Evolutionary conservation across 2,888 invertebrate genomes (phyloP), one percentile per base, ranked within the genome.

Genomic region (Horisme vitalbata): DNA sequence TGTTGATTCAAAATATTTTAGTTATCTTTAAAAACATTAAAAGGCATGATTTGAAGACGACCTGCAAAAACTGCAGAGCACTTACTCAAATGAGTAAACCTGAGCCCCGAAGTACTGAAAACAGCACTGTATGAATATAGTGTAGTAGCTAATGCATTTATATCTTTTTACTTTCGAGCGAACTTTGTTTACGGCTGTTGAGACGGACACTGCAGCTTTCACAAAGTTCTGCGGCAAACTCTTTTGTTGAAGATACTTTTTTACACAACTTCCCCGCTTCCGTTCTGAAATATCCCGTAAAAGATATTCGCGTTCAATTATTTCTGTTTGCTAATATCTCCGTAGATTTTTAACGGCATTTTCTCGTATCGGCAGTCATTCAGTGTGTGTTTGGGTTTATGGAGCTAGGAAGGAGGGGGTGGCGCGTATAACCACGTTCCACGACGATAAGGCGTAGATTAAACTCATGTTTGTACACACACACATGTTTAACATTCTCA

Each of bases 391-490:
- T 27, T n/a, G 7, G 10, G 18, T 6, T 15, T 31, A 15, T 6
- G 18, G 18, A 31, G 11, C 35, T 11, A 34, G 5, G 15, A 12
- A 10, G 26, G 27, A 36, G 18, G 27, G 28, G 34, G 31, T 35
- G 32, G 24, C 43, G 30, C 41, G 26, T 55, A 39, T 36, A 45
- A 28, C 45, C 44, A 38, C 55, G 51, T 49, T 52, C 35, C 63
- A 61, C 60, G 62, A 67, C 77, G 84, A 84, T 84, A 85, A 83
- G 80, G 82, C 77, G 75, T 71, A 86, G 86, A 87, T 86, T 86
- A 86, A 84, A 84, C 82, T 71, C 71, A 63, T 83, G 85, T 85
- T 84, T 83, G 72, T 83, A 68, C 77, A 77, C 83, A 78, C 79
- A 50, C 81, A 83, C 79, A 80, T 83, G 81, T 82, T 84, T 78